phyloP scores from a whole-genome alignment of 2,888 invertebrate species.

The Spisula subtruncata region DNA sequence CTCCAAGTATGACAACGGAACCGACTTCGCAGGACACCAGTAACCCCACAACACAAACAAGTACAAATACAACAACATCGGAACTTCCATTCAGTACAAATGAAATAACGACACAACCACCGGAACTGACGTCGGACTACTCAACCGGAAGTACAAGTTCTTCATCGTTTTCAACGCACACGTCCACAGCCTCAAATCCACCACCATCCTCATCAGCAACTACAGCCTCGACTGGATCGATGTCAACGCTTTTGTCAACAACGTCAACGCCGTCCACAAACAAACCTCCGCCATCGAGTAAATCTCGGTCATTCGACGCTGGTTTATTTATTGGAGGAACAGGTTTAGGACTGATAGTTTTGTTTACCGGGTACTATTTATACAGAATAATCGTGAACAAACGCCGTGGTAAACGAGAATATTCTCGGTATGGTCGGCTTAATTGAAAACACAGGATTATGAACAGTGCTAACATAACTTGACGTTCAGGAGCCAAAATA shows the following conservation, averaged over 20 bases:
- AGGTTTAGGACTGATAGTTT: constrained; percentile 30
- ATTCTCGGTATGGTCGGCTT: constrained; percentile 19
- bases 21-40: background rate
- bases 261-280: background rate
- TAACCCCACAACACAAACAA: background rate
- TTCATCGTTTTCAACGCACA: background rate
- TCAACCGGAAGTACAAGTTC: background rate
- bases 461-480: no score
- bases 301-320: background rate
- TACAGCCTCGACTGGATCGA: background rate
- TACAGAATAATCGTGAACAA: constrained; percentile 22
- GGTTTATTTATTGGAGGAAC: constrained; percentile 30
- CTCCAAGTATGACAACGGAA: background rate
- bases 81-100: background rate
- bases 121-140: background rate
- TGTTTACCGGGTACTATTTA: constrained; percentile 17
- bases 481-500: no score
- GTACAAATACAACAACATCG: background rate
- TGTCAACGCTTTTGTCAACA: background rate
- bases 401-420: background rate
- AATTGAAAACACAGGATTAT: background rate
- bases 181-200: background rate
- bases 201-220: background rate
- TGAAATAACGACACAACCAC: background rate
- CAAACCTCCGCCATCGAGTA: background rate